Evolutionary conservation across 2,888 invertebrate genomes (phyloP).

Genomic region (Drosophila diplacantha): DNA sequence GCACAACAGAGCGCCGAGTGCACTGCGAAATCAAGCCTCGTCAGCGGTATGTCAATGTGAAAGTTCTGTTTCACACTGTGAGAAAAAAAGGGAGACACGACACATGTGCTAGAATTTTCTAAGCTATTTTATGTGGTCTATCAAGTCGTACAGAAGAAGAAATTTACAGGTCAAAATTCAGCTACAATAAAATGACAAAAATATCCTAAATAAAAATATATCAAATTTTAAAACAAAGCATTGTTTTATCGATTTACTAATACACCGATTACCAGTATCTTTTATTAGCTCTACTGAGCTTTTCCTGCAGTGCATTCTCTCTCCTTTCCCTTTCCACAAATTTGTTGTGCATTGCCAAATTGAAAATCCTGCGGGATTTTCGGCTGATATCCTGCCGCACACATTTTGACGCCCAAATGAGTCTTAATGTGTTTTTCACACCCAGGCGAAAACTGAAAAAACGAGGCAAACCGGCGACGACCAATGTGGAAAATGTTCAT

Average conservation of each 20-base stretch:
- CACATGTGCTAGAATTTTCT: background rate
- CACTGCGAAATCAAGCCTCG: constrained; percentile 47
- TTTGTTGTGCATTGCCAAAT: constrained; percentile 46
- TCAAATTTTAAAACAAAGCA: too few species aligned
- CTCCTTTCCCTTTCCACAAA: background rate
- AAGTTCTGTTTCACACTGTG: constrained; percentile 2
- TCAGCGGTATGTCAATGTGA: constrained; percentile 46
- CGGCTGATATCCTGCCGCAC: constrained; percentile 45
- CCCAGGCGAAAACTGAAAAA: constrained; percentile 29
- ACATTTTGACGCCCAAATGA: constrained; percentile 65
- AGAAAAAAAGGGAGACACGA: background rate
- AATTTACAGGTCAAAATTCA: too few species aligned
- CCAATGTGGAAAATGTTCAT: constrained; percentile 42
- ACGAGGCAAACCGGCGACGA: constrained; percentile 9
- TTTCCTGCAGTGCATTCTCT: background rate
- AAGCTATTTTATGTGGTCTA: background rate
- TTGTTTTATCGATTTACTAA: too few species aligned
- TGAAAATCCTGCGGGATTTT: constrained; percentile 69
- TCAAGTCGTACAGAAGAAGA: background rate
- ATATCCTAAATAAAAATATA: background rate
- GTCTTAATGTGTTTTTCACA: constrained; percentile 69
- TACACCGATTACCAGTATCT: background rate
- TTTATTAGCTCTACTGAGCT: background rate
- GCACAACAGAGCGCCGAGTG: constrained; percentile 58
- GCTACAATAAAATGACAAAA: background rate